A percentile compares a stretch with the other conserved stretches of the same genome.
These are phyloP conservation scores for Rhinolophus sinicus DNA, from an alignment of 2,113 vertebrate genomes.

Conservation along the genomic window DNA sequence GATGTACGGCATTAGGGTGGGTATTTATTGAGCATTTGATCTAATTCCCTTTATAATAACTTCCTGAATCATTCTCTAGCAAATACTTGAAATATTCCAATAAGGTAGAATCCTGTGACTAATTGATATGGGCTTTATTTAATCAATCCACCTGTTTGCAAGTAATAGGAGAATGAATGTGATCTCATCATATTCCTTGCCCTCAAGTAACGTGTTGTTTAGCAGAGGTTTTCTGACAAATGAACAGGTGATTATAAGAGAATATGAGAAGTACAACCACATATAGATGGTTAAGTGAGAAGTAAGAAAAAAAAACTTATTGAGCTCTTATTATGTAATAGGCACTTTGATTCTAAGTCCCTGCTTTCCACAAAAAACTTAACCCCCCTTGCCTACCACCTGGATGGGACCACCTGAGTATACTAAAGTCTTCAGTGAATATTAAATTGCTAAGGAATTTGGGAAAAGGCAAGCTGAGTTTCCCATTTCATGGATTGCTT, in stretches of 20 bases:
- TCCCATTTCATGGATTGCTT: conserved; percentile 94
- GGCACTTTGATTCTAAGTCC: background rate
- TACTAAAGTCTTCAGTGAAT: conserved; percentile 77
- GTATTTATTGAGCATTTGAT: background rate
- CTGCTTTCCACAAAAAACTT: background rate
- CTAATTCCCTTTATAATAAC: background rate
- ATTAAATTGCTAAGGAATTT: conserved; percentile 74
- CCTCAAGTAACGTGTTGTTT: background rate
- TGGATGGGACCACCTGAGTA: background rate
- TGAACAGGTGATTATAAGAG: background rate
- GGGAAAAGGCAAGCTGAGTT: conserved; percentile 7
- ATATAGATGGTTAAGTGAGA: background rate
- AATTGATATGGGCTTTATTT: background rate
- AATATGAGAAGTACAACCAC: background rate
- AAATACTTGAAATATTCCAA: background rate
- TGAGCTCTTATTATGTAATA: background rate
- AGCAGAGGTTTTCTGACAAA: background rate
- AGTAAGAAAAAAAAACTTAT: background rate
- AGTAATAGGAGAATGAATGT: background rate
- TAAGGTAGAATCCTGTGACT: background rate
- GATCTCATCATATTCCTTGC: background rate
- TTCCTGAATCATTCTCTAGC: background rate
- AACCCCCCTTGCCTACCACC: background rate
- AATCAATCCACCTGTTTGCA: background rate
- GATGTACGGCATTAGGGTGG: background rate